These are phyloP conservation scores for Phocoena phocoena DNA, from an alignment of 2,113 vertebrate genomes.

Conservation along the genomic window DNA sequence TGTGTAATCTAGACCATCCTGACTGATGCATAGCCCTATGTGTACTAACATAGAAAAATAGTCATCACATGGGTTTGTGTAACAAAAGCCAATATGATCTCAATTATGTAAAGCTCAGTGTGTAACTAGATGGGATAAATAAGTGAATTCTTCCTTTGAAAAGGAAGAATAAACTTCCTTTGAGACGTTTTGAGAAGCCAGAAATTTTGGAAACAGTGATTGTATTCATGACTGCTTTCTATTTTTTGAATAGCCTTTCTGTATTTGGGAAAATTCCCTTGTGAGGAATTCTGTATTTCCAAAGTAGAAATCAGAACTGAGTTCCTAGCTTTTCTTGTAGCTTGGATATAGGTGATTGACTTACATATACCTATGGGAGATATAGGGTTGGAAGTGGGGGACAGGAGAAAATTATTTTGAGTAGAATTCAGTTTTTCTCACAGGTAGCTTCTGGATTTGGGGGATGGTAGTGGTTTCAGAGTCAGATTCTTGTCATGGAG, in stretches of 20 bases:
- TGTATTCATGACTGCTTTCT: neutral
- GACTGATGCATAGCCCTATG: neutral
- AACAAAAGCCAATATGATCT: neutral
- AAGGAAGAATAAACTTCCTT: neutral
- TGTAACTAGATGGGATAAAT: neutral
- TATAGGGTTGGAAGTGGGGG: neutral
- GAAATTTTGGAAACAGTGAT: neutral
- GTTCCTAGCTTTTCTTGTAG: neutral
- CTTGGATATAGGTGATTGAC: neutral
- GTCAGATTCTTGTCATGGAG: neutral
- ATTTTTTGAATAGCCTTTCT: neutral
- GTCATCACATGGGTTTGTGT: neutral
- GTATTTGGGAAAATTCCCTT: neutral
- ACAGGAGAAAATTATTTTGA: neutral
- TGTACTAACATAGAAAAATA: neutral
- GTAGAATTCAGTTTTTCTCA: neutral
- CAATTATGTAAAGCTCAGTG: neutral
- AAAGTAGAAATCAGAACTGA: neutral
- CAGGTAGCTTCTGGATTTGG: neutral
- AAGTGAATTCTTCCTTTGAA: neutral
- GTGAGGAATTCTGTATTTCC: neutral
- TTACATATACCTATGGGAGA: neutral
- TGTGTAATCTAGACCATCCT: neutral
- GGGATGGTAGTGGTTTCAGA: neutral
- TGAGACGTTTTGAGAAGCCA: neutral